Evolutionary conservation across 2,113 vertebrate species (phyloP).

Genomic region (Steatornis caripensis): DNA sequence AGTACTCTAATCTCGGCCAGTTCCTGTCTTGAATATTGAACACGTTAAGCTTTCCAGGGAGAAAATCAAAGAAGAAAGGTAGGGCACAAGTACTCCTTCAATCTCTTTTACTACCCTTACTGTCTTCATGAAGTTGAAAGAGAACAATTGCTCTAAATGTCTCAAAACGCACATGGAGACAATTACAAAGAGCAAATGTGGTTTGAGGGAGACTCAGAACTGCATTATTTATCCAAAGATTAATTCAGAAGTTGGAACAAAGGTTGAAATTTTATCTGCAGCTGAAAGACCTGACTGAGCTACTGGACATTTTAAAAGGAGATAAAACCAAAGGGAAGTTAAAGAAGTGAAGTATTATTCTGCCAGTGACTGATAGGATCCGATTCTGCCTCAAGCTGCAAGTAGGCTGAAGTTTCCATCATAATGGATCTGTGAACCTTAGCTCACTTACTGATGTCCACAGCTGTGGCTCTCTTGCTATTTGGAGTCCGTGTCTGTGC

Average conservation of each 20-base stretch:
- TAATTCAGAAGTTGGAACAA: neutral
- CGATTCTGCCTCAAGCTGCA: neutral
- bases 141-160: neutral
- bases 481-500: neutral
- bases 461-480: neutral
- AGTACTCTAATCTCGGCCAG: neutral
- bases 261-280: neutral
- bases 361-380: neutral
- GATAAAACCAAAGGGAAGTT: neutral
- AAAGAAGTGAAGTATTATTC: neutral
- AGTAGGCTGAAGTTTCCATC: neutral
- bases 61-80: neutral
- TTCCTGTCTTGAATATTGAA: neutral
- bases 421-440: neutral
- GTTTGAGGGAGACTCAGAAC: neutral
- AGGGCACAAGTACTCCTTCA: neutral
- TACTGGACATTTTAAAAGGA: neutral
- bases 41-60: neutral
- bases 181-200: neutral
- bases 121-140: neutral
- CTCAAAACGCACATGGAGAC: neutral
- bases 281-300: neutral
- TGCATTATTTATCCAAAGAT: neutral
- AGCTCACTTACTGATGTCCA: neutral
- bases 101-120: neutral